Percentiles rank a stretch among this genome's conserved stretches.
Evolutionary conservation across 2,888 invertebrate genomes (phyloP).

Genomic region (Eupithecia exiguata): DNA sequence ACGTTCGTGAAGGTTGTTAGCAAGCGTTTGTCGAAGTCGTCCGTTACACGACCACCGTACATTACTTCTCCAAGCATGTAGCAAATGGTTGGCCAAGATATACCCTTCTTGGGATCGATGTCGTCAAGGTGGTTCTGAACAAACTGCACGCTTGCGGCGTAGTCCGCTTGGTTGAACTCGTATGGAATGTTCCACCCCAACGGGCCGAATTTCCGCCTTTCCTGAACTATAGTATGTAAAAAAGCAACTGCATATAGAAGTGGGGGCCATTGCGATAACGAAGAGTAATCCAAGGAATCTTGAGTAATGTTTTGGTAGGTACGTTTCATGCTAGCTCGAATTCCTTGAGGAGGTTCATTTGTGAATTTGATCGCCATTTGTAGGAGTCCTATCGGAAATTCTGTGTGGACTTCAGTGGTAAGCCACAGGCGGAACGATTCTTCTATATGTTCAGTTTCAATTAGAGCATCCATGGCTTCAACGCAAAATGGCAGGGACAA

Average conservation of each 20-base stretch:
- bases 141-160: conserved; percentile 97
- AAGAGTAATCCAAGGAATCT: conserved; percentile 96
- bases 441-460: conserved; percentile 92
- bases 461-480: conserved; percentile 94
- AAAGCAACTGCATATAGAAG: conserved; percentile 97
- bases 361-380: conserved; percentile 99
- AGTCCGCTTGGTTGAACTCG: conserved; percentile 98
- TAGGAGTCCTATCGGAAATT: conserved; percentile 94
- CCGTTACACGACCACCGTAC: conserved; percentile 96
- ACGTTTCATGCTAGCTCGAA: conserved; percentile 94
- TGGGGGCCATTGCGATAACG: conserved; percentile 96
- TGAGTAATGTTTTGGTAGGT: conserved; percentile 95
- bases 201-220: conserved; percentile 97
- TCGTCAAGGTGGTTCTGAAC: conserved; percentile 98
- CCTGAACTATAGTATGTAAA: conserved; percentile 97
- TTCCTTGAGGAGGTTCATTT: conserved; percentile 98
- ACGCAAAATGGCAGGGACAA: conserved; percentile 97
- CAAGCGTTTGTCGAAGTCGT: conserved; percentile 97
- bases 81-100: conserved; percentile 98
- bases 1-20: conserved; percentile 96
- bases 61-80: conserved; percentile 98
- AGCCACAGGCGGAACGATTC: conserved; percentile 95
- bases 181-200: conserved; percentile 99
- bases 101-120: conserved; percentile 97
- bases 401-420: conserved; percentile 96